Evolutionary conservation across 2,888 invertebrate genomes (phyloP).

Genomic region (Pristionchus mayeri): DNA sequence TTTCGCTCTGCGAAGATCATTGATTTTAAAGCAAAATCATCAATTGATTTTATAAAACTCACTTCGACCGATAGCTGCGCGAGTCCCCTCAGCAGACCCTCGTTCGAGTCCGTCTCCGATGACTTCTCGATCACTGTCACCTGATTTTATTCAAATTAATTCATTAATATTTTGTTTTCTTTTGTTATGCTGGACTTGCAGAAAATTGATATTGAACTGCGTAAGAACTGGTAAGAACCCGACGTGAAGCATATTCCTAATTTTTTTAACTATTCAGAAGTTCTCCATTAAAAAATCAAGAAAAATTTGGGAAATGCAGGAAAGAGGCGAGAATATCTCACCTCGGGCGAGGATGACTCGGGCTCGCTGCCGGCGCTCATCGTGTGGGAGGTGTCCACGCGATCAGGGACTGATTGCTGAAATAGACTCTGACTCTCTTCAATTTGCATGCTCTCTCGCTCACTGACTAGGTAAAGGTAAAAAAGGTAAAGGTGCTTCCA

Average conservation of each 20-base stretch:
- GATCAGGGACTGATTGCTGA: background rate
- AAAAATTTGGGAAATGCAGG: background rate
- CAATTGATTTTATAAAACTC: background rate
- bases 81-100: conserved; percentile 26
- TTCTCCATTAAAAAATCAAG: too few relatives aligned
- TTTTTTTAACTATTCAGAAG: too few relatives aligned
- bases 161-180: background rate
- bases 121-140: conserved; percentile 19
- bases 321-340: background rate
- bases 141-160: background rate
- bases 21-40: too few relatives aligned
- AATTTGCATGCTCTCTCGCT: too few relatives aligned
- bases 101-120: background rate
- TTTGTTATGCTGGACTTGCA: too few relatives aligned
- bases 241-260: too few relatives aligned
- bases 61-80: conserved; percentile 37
- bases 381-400: conserved; percentile 5
- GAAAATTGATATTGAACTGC: too few relatives aligned
- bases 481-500: too few relatives aligned
- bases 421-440: too few relatives aligned
- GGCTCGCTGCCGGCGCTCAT: background rate
- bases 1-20: too few relatives aligned
- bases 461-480: too few relatives aligned
- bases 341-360: conserved; percentile 18
- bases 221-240: too few relatives aligned